Base-by-base conservation (phyloP, 2,113 vertebrate species). In the Kryptolebias marmoratus region DNA sequence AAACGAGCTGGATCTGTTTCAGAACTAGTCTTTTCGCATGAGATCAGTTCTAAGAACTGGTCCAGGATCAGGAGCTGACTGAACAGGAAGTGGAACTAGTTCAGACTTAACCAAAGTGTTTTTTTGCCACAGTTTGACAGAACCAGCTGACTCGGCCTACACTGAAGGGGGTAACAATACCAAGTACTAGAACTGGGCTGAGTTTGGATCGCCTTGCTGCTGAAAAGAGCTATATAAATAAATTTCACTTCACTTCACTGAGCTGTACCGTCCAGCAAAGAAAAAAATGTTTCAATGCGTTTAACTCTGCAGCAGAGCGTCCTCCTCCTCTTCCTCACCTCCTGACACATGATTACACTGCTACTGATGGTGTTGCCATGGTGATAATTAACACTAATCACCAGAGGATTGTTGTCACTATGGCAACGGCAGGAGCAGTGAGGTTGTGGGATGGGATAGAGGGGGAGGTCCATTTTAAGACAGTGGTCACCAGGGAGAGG, bases 361-460 rank as follows among this genome's bases (percentile, higher is more conserved):
- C 31, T 73, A 77, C 78, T 85, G 78, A 85, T 81, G 74, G 58
- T 85, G 87, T 89, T 87, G 53, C 85, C 73, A 87, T 89, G 83
- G 87, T 56, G 68, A 89, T 84, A 74, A 87, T 85, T 83, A 89
- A 87, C 70, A 80, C 63, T 80, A 87, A 85, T 83, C 87, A 85
- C 85, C 42, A 59, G 85, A 81, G 87, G 78, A 85, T 85, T 85
- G 87, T 87, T 10, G 16, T 89, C 72, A 56, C 87, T 59, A 85
- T 89, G 54, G 85, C 67, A 89, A 89, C 87, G 65, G 71, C 57
- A 31, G 65, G 49, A 85, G 55, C 68, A 71, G 77, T 14, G 71
- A 72, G 71, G 53, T 71, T 27, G 54, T 75, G 73, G 6, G 22
- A 18, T 15, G 12, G 68, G 11, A 14, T 12, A 5, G 22, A 32